Evolutionary conservation across 2,113 vertebrate species (phyloP), one percentile per base, ranked within the genome.

Genomic region (Meriones unguiculatus): DNA sequence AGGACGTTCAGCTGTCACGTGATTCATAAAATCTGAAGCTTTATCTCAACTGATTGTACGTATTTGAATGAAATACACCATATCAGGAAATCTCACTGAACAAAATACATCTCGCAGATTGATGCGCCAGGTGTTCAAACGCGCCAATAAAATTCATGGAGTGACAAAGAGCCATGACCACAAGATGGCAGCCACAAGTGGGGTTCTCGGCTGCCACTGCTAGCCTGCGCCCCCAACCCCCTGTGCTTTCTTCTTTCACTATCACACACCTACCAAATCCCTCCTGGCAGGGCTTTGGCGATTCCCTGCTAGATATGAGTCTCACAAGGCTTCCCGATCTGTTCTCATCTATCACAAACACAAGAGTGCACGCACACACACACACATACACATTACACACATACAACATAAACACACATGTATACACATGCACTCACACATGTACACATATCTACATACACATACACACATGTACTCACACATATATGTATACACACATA

Each of bases 21-120:
- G 69, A 96, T 92, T 92, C 76, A 93, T 95, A 91, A 95, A 91
- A 78, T 88, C 75, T 38, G 84, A 92, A 54, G 41, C 70, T 95
- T 96, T 95, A 97, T 96, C 94, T 92, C 81, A 77, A 95, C 54
- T 82, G 64, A 97, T 30, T 93, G 10, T 10, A 1, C 18, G 38
- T 64, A 75, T 88, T 70, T 87, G 87, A 91, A 22, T 91, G 92
- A 93, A 52, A 76, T 62, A 62, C 0, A 14, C 5, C 5, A 52
- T 7, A 8, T 72, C 54, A 67, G 89, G 81, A 96, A 93, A 57
- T 41, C 57, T 80, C 85, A 64, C 41, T 88, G 69, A 87, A 54
- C 72, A 92, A 59, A 97, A 85, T 73, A 62, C 46, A 72, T 95
- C 94, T 84, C 46, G 1, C 57, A 87, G 41, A 14, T 41, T 86